Evolutionary conservation across 2,888 invertebrate genomes (phyloP), one percentile per base, ranked within the genome.

Genomic region (Entomobrya multifasciata): DNA sequence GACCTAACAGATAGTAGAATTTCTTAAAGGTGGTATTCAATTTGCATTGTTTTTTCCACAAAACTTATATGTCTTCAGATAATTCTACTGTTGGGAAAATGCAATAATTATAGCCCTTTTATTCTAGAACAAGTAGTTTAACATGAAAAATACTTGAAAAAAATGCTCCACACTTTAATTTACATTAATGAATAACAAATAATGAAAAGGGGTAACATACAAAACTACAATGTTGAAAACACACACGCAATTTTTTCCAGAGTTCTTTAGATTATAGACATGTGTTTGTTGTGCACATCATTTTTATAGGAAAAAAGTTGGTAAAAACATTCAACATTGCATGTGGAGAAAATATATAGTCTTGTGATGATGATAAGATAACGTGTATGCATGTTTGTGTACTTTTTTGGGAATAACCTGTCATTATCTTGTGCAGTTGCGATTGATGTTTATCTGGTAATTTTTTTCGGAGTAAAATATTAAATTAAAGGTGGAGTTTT

Each of bases 211-310:
- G 1, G 11, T n/a, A 15, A 55, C 3, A 22, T 8, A 55, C 17
- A 55, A 20, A 55, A 17, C 17, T 55, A 55, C 55, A 8, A 20
- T 15, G 22, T 20, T 17, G 4, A 22, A 20, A 20, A 17, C n/a
- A 55, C 17, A 55, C 55, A 55, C 55, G 55, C 55, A 20, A 55
- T 55, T 17, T n/a, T n/a, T n/a, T n/a, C n/a, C n/a, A n/a, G n/a
- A n/a, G n/a, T n/a, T n/a, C n/a, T n/a, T n/a, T n/a, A n/a, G n/a
- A n/a, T n/a, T n/a, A n/a, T n/a, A n/a, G 55, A 55, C 17, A 4
- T 20, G 11, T 55, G 3, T 20, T 20, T 22, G 20, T 55, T 5
- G 22, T 20, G 55, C 55, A 8, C 20, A 5, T 1, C 20, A 11
- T 20, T 55, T 4, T 15, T n/a, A n/a, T n/a, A n/a, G n/a, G n/a